These are phyloP conservation scores for Lucilia cuprina DNA, from an alignment of 1,140 invertebrate species.

Conservation along the genomic window DNA sequence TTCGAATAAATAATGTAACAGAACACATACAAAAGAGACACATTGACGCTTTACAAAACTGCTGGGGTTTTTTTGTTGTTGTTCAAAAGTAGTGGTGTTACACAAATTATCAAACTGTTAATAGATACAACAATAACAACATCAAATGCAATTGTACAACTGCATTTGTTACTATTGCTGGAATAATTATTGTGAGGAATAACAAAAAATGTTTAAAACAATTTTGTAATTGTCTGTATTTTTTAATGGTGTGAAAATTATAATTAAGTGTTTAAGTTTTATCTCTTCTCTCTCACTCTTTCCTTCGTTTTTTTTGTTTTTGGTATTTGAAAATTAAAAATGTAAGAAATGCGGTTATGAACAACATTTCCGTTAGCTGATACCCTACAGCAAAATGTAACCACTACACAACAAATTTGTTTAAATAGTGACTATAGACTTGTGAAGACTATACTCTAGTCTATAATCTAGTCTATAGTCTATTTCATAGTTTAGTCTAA, in stretches of 20 bases:
- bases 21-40: too few species aligned
- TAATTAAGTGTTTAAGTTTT: conserved; percentile 28
- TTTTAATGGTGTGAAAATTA: conserved; percentile 32
- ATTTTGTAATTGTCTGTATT: conserved; percentile 8
- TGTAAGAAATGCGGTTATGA: background rate
- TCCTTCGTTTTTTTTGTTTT: background rate
- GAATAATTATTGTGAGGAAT: background rate
- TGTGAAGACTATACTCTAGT: too few species aligned
- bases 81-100: conserved; percentile 32
- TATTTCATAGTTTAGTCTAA: too few species aligned
- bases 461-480: too few species aligned
- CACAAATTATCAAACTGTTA: conserved; percentile 36
- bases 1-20: too few species aligned
- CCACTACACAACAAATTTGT: too few species aligned
- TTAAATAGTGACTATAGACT: too few species aligned
- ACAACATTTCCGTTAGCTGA: background rate
- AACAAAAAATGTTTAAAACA: background rate
- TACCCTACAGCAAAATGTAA: too few species aligned
- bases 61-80: background rate
- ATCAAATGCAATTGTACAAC: background rate
- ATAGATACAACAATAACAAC: conserved; percentile 4
- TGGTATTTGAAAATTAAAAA: background rate
- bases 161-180: background rate
- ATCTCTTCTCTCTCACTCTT: conserved; percentile 13
- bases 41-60: too few species aligned